These are phyloP conservation scores for Strigops habroptila DNA, from an alignment of 2,113 vertebrate species.

Conservation along the genomic window DNA sequence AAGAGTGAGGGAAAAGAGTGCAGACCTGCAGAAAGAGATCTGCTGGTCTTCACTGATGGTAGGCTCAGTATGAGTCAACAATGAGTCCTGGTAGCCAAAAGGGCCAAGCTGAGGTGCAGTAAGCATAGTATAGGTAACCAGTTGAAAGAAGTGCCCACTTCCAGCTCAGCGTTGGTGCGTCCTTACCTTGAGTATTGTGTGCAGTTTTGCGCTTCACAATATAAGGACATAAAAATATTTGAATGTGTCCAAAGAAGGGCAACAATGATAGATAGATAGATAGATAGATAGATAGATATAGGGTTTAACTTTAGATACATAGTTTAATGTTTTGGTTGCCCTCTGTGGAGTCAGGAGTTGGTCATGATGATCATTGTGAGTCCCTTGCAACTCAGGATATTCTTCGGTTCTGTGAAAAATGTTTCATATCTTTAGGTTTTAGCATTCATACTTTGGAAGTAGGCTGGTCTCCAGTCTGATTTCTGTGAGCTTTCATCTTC, in stretches of 20 bases:
- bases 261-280: neutral
- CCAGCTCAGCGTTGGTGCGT: neutral
- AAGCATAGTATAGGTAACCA: neutral
- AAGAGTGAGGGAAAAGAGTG: neutral
- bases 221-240: neutral
- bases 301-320: neutral
- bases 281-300: neutral
- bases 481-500: neutral
- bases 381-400: neutral
- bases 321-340: neutral
- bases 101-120: rapidly evolving
- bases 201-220: neutral
- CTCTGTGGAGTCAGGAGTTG: neutral
- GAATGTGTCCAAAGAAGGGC: neutral
- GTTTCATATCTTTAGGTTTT: neutral
- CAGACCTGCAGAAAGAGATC: neutral
- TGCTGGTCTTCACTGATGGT: neutral
- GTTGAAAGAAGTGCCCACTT: neutral
- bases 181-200: neutral
- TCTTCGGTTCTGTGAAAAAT: neutral
- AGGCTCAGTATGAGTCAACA: neutral
- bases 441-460: neutral
- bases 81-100: neutral
- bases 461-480: neutral
- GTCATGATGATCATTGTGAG: rapidly evolving